Conservation (phyloP, 1,140 invertebrate genomes). For the Anagrus nilaparvatae region DNA sequence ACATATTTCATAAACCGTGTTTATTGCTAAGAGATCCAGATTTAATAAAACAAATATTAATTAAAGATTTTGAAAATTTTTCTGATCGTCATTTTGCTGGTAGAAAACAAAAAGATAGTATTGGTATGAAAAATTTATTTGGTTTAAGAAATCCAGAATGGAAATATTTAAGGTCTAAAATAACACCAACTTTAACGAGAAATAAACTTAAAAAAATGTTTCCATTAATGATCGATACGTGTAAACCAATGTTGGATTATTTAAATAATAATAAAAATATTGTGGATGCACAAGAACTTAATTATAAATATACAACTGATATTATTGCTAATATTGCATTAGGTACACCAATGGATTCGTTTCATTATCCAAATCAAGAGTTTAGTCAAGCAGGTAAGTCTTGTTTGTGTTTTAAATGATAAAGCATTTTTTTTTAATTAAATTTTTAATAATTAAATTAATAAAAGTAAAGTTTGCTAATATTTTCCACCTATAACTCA, state of each 20-base stretch:
- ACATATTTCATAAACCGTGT: slow-evolving; percentile 22
- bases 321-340: slow-evolving; percentile 44
- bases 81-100: slow-evolving; percentile 30
- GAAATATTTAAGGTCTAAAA: slow-evolving; percentile 33
- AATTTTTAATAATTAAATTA: not conserved
- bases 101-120: slow-evolving; percentile 15
- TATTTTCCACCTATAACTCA: not conserved
- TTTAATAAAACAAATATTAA: slow-evolving; percentile 26
- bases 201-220: slow-evolving; percentile 40
- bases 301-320: slow-evolving; percentile 41
- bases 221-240: not conserved
- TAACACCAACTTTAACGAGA: slow-evolving; percentile 35
- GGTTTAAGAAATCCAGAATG: slow-evolving; percentile 21
- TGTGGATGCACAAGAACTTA: slow-evolving; percentile 31
- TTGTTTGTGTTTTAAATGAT: slow-evolving; percentile 1
- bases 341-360: slow-evolving; percentile 32
- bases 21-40: slow-evolving; percentile 19
- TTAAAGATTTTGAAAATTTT: slow-evolving; percentile 43
- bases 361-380: slow-evolving; percentile 29
- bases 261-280: slow-evolving; percentile 11
- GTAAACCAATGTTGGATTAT: slow-evolving; percentile 13
- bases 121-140: slow-evolving; percentile 25
- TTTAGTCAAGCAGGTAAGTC: slow-evolving; percentile 25
- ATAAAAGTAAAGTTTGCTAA: not conserved
- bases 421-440: not conserved